These are phyloP conservation scores for Leptinotarsa defecta DNA, from an alignment of 1,140 invertebrate genomes.

Conservation along the genomic window DNA sequence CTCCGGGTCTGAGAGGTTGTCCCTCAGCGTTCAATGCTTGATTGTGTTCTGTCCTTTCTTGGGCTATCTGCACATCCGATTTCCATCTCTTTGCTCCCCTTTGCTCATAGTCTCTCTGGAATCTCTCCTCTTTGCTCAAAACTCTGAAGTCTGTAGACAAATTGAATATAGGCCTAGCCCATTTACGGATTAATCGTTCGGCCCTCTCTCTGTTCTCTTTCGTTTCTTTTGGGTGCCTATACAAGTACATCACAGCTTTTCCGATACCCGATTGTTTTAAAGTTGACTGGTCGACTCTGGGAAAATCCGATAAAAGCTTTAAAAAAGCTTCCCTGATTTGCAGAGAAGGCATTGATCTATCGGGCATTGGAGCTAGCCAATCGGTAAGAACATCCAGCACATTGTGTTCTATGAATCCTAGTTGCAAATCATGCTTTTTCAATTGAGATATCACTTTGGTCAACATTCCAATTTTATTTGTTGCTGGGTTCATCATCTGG, in stretches of 20 bases:
- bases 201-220: slow-evolving; percentile 91
- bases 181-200: slow-evolving; percentile 92
- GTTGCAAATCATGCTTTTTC: slow-evolving; percentile 92
- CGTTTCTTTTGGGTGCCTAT: slow-evolving; percentile 97
- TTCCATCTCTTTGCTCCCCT: slow-evolving; percentile 65
- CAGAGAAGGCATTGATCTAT: slow-evolving; percentile 91
- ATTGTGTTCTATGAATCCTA: slow-evolving; percentile 94
- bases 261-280: slow-evolving; percentile 95
- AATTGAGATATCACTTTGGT: slow-evolving; percentile 87
- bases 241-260: slow-evolving; percentile 99
- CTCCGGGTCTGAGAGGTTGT: slow-evolving; percentile 79
- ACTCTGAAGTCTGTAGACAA: slow-evolving; percentile 94
- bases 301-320: slow-evolving; percentile 87
- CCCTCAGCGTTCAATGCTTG: slow-evolving; percentile 53
- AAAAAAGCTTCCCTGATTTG: slow-evolving; percentile 89
- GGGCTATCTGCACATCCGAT: slow-evolving; percentile 68
- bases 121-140: slow-evolving; percentile 81
- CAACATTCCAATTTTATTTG: slow-evolving; percentile 89
- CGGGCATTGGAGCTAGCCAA: slow-evolving; percentile 98
- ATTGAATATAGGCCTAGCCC: slow-evolving; percentile 96
- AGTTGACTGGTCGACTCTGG: slow-evolving; percentile 82
- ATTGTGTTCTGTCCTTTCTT: slow-evolving; percentile 53
- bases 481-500: slow-evolving; percentile 80
- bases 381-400: slow-evolving; percentile 91
- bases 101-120: slow-evolving; percentile 89